Evolutionary conservation across 2,888 invertebrate genomes (phyloP).

Genomic region (Actias luna): DNA sequence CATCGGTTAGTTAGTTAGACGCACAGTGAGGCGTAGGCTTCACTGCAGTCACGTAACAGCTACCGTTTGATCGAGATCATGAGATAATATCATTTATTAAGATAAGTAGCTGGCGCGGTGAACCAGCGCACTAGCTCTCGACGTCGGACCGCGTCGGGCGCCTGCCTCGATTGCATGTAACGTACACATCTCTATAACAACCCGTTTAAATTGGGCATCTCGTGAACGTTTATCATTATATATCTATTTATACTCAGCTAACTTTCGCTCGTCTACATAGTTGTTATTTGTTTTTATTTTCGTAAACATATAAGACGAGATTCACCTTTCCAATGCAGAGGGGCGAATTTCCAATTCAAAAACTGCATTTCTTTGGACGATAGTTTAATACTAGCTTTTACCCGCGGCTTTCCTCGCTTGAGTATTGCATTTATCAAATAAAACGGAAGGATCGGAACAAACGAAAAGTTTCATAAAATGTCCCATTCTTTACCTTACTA

Average conservation of each 20-base stretch:
- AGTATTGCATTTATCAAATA: no score
- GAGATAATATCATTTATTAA: conserved; percentile 20
- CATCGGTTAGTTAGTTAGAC: neutral
- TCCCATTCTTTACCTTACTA: no score
- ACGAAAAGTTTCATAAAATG: no score
- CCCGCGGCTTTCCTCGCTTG: no score
- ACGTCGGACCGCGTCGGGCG: neutral
- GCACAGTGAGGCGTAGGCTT: neutral
- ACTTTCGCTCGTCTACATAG: neutral
- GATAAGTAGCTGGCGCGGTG: neutral
- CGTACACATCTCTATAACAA: neutral
- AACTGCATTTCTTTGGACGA: no score
- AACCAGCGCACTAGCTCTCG: neutral
- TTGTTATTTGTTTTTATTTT: no score
- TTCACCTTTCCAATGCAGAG: no score
- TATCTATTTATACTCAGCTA: neutral
- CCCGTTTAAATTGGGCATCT: neutral
- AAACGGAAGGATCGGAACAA: no score
- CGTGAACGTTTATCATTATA: neutral
- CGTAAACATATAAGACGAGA: no score
- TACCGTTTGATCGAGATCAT: conserved; percentile 18
- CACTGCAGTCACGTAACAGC: conserved; percentile 15
- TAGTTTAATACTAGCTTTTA: no score
- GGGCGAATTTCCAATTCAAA: no score
- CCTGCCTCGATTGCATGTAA: neutral